phyloP scores from a whole-genome alignment of 2,797 vertebrate genomes.

The Sparidentex hasta region DNA sequence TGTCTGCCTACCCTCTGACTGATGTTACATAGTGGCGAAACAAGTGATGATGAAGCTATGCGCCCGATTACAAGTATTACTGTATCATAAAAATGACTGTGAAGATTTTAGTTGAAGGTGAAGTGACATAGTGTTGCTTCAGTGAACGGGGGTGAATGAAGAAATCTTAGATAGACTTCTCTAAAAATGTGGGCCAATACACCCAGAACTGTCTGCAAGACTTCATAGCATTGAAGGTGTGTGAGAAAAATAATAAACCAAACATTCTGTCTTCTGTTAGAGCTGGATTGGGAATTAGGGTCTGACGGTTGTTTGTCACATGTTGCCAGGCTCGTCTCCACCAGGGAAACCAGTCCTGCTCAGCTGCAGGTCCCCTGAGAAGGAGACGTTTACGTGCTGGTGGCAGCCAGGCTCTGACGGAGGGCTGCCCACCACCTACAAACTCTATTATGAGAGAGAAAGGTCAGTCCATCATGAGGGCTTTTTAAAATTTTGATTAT shows the following conservation, averaged over 20 bases:
- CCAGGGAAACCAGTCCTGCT: conserved; percentile 88
- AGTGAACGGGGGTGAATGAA: too few relatives aligned
- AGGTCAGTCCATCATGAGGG: conserved; percentile 76
- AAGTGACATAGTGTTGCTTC: too few relatives aligned
- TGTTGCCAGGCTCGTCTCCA: conserved; percentile 74
- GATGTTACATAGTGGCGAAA: too few relatives aligned
- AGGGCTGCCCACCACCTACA: conserved; percentile 88
- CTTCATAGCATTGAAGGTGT: background rate
- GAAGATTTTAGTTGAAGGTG: too few relatives aligned
- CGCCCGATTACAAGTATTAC: too few relatives aligned
- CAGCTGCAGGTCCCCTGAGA: conserved; percentile 91
- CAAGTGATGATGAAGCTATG: too few relatives aligned
- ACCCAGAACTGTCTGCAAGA: background rate
- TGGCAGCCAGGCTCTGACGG: conserved; percentile 91
- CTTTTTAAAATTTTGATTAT: background rate
- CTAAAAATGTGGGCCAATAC: background rate
- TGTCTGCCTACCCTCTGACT: too few relatives aligned
- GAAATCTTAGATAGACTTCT: too few relatives aligned
- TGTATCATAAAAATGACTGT: too few relatives aligned
- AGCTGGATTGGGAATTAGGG: conserved; percentile 1
- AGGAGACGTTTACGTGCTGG: conserved; percentile 94
- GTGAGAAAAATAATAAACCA: too few relatives aligned
- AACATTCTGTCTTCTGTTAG: background rate
- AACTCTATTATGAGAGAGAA: conserved; percentile 89
- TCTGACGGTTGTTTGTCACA: conserved; percentile 44